A percentile compares a stretch with the other conserved stretches of the same genome.
phyloP scores from a whole-genome alignment of 2,113 vertebrate genomes.

The Callionymus lyra region DNA sequence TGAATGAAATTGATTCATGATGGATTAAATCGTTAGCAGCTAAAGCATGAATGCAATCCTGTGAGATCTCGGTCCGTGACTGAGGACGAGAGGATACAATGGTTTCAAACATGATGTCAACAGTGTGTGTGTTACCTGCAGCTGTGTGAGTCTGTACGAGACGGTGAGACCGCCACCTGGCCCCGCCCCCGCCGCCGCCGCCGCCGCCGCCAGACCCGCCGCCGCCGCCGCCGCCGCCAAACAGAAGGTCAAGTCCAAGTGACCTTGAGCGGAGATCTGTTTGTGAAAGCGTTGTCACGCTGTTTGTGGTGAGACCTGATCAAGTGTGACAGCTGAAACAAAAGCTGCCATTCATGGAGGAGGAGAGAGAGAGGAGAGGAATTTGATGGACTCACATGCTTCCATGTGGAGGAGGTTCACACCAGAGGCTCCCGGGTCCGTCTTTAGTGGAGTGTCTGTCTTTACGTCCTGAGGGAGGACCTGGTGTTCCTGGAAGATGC shows the following conservation, averaged over 20 bases:
- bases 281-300: constrained; percentile 16
- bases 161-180: constrained; percentile 28
- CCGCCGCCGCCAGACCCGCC: constrained; percentile 23
- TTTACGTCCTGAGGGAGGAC: too few relatives aligned
- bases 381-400: constrained; percentile 40
- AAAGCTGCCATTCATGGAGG: constrained; percentile 47
- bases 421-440: too few relatives aligned
- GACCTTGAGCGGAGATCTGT: constrained; percentile 13
- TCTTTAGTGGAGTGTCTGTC: too few relatives aligned
- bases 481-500: too few relatives aligned
- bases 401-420: too few relatives aligned
- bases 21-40: too few relatives aligned
- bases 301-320: constrained; percentile 48
- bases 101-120: too few relatives aligned
- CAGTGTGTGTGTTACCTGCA: constrained; percentile 14
- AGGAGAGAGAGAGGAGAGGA: constrained; percentile 23
- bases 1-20: too few relatives aligned
- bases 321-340: constrained; percentile 42
- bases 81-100: too few relatives aligned
- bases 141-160: constrained; percentile 36
- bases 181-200: constrained; percentile 4
- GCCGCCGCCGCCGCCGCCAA: constrained; percentile 28
- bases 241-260: constrained; percentile 66
- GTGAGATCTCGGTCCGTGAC: too few relatives aligned
- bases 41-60: too few relatives aligned